Evolutionary conservation across 2,113 vertebrate genomes (phyloP).

Genomic region (Leptocoma aspasia): DNA sequence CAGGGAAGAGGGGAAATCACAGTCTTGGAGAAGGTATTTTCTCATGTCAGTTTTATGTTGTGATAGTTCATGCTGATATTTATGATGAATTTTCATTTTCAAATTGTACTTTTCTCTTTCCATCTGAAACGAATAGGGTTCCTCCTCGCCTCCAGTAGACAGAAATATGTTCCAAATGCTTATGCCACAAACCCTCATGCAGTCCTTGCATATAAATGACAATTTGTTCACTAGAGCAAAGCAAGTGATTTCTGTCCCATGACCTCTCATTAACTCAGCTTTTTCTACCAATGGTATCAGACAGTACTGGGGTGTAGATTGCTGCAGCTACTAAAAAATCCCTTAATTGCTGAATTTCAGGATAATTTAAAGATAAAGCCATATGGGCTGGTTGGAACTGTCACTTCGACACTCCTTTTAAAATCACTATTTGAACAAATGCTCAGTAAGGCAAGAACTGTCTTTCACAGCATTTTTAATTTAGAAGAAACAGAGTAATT

Average conservation of each 20-base stretch:
- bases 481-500: background rate
- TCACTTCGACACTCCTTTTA: background rate
- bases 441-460: background rate
- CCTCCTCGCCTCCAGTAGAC: accelerated
- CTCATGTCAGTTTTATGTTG: background rate
- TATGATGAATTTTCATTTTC: background rate
- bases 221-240: background rate
- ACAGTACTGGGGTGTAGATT: background rate
- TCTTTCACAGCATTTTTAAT: background rate
- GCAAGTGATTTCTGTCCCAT: background rate
- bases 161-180: background rate
- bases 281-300: background rate
- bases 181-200: background rate
- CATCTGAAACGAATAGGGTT: background rate
- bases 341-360: constrained; percentile 3
- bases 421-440: background rate
- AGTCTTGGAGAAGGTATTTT: background rate
- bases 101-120: background rate
- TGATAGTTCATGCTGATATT: background rate
- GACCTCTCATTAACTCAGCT: background rate
- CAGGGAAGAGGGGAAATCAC: background rate
- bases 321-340: background rate
- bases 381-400: background rate
- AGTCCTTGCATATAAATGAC: background rate
- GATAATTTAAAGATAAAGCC: background rate